These are phyloP conservation scores for Apamea monoglypha DNA, from an alignment of 2,888 invertebrate genomes.

Conservation along the genomic window DNA sequence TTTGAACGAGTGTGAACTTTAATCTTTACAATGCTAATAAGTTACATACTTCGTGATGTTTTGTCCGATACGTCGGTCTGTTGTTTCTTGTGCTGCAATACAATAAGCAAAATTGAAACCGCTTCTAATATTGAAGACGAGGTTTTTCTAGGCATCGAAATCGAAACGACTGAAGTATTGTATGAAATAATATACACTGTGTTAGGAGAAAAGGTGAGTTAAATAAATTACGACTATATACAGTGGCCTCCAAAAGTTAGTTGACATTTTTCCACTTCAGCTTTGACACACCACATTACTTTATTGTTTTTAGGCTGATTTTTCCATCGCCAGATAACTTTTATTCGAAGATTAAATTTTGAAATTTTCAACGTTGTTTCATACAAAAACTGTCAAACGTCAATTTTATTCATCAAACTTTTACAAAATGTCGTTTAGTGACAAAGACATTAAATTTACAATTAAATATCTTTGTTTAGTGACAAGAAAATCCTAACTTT, in stretches of 20 bases:
- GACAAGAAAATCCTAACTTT: too few species aligned
- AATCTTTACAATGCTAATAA: conserved; percentile 44
- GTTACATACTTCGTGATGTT: conserved; percentile 41
- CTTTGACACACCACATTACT: background rate
- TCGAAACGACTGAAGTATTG: conserved; percentile 35
- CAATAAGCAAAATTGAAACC: conserved; percentile 25
- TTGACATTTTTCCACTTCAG: background rate
- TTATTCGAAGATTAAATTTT: too few species aligned
- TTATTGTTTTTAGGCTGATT: background rate
- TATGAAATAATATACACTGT: conserved; percentile 52
- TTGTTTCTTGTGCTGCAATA: conserved; percentile 65
- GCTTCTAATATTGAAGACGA: conserved; percentile 57
- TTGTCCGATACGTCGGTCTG: conserved; percentile 37
- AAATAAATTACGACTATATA: background rate
- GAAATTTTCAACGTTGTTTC: too few species aligned
- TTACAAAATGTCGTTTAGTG: too few species aligned
- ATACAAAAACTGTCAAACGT: too few species aligned
- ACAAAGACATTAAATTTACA: too few species aligned
- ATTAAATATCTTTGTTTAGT: too few species aligned
- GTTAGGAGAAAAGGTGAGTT: conserved; percentile 60
- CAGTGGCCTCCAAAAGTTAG: too few species aligned
- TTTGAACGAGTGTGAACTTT: background rate
- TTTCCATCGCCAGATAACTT: too few species aligned
- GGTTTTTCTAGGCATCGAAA: conserved; percentile 43
- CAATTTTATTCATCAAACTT: too few species aligned